These are phyloP conservation scores for Iguana delicatissima DNA, from an alignment of 2,797 vertebrate genomes.

Conservation along the genomic window DNA sequence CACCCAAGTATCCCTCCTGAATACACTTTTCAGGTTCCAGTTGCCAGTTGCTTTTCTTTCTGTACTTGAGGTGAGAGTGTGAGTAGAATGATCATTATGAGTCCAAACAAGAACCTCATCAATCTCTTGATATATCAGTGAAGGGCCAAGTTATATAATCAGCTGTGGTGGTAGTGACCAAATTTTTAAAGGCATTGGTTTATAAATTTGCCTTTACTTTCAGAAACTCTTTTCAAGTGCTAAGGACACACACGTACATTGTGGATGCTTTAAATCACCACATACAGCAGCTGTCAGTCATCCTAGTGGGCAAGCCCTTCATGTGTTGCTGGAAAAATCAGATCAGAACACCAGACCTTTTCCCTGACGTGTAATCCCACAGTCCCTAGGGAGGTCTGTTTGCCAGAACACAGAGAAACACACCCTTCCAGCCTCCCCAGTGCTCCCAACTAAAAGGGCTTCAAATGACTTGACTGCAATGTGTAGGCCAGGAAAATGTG, in stretches of 20 bases:
- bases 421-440: background rate
- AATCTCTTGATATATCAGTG: constrained; percentile 28
- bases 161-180: background rate
- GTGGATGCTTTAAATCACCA: background rate
- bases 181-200: background rate
- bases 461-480: background rate
- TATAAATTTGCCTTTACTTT: background rate
- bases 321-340: background rate
- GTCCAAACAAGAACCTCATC: constrained; percentile 50
- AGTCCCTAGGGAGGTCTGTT: no score
- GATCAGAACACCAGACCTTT: background rate
- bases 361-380: background rate
- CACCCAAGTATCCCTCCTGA: constrained; percentile 27
- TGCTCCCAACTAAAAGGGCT: background rate
- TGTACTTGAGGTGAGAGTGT: constrained; percentile 33
- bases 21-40: constrained; percentile 54
- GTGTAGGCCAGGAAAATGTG: no score
- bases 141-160: background rate
- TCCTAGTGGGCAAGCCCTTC: background rate
- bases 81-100: constrained; percentile 46
- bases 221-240: background rate
- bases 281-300: background rate
- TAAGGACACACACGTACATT: background rate
- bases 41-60: constrained; percentile 49
- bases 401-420: background rate